Evolutionary conservation across 30 jellyfish, hydroid and myxozoan genomes (phyloP), one percentile per base, ranked within the genome.

Genomic region (Cassiopea andromeda): DNA sequence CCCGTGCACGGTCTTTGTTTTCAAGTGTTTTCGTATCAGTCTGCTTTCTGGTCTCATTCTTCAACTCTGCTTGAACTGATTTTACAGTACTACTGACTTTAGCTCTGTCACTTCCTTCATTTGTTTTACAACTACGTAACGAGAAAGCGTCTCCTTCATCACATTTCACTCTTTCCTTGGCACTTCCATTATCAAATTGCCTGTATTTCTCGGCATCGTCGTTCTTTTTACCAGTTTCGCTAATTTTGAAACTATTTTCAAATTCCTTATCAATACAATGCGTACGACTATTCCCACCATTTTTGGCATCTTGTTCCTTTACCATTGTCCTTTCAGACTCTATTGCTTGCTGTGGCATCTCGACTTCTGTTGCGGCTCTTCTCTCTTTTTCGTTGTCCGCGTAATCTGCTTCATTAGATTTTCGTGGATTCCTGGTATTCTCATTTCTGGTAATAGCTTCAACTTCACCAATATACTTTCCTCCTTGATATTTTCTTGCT

Each of bases 401-500:
- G 7, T 10, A 54, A 6, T 54, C 7, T 54, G 64, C 12, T 54
- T 10, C 7, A 54, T 10, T 54, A 54, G 64, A 10, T 10, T 3
- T 54, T 3, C 64, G 44, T 60, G 27, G 69, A 8, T 9, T 15
- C 6, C 27, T 80, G 48, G 59, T 3, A 44, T 19, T 60, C 78
- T 13, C 89, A 18, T 68, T 72, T 60, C 76, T 83, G 15, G 70
- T 72, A 48, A 84, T 83, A 10, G 44, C 72, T 57, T 71, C 91
- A 13, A 83, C 91, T 58, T 83, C 91, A 1, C 91, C 84, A 46
- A 83, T 83, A 57, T 60, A 83, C 68, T n/a, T 83, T 15, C 91
- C 91, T 1, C 84, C 91, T 70, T 83, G 91, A n/a, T 83, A 83
- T 61, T 68, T 83, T 61, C 91, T 69, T 45, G 84, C 91, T 12